These are phyloP conservation scores for Mactra quadrangularis DNA, from an alignment of 1,140 invertebrate species.

Conservation along the genomic window DNA sequence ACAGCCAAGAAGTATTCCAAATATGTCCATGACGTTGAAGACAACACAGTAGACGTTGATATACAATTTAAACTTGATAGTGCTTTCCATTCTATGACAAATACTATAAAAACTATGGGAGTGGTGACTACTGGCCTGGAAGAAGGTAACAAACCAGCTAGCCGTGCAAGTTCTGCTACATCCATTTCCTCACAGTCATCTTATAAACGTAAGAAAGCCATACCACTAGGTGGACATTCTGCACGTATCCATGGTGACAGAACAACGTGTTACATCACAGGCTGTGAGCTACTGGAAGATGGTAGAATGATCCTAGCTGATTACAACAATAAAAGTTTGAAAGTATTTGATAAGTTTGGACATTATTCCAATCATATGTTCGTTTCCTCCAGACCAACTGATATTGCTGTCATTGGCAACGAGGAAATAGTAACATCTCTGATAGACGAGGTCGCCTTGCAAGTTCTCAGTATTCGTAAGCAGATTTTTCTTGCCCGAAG, in stretches of 20 bases:
- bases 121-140: not conserved
- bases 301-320: slow-evolving; percentile 31
- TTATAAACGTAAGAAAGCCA: slow-evolving; percentile 17
- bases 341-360: slow-evolving; percentile 21
- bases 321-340: slow-evolving; percentile 35
- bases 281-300: slow-evolving; percentile 12
- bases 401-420: not conserved
- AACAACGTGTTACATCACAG: slow-evolving; percentile 35
- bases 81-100: not conserved
- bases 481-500: not conserved
- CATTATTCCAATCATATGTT: not conserved
- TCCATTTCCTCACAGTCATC: not conserved
- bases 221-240: slow-evolving; percentile 37
- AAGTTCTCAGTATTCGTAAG: not conserved
- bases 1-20: not conserved
- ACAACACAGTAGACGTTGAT: not conserved
- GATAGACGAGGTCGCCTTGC: slow-evolving; percentile 31
- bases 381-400: slow-evolving; percentile 20
- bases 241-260: slow-evolving; percentile 28
- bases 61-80: slow-evolving; percentile 13
- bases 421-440: slow-evolving; percentile 18
- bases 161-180: not conserved
- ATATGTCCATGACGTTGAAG: slow-evolving; percentile 17
- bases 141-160: not conserved
- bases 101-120: not conserved